Conservation (phyloP, 2,888 invertebrate genomes). For the Hirtodrosophila alboralis region DNA sequence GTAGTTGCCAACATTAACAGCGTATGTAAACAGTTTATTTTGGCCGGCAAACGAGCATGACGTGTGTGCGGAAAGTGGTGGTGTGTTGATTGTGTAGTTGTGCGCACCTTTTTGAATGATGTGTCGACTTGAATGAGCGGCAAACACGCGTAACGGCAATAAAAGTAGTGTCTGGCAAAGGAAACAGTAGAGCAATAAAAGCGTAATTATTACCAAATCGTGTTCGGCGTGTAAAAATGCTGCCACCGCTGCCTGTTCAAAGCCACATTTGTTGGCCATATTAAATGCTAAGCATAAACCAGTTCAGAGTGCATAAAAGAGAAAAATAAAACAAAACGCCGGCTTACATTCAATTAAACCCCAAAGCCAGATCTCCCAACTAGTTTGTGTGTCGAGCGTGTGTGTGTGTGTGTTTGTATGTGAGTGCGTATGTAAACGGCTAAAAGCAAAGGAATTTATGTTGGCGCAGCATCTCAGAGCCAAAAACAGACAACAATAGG, state of each 20-base stretch:
- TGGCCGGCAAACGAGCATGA: slow-evolving; percentile 46
- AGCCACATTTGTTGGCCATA: slow-evolving; percentile 17
- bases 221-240: slow-evolving; percentile 45
- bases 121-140: slow-evolving; percentile 57
- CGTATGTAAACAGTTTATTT: slow-evolving; percentile 36
- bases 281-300: slow-evolving; percentile 51
- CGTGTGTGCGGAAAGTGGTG: slow-evolving; percentile 42
- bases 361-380: slow-evolving; percentile 52
- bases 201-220: slow-evolving; percentile 62
- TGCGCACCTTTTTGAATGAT: slow-evolving; percentile 68
- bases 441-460: slow-evolving; percentile 63
- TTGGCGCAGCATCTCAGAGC: slow-evolving; percentile 45
- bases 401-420: slow-evolving; percentile 22
- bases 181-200: slow-evolving; percentile 58
- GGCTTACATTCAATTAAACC: slow-evolving; percentile 62
- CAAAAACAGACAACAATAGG: slow-evolving; percentile 70
- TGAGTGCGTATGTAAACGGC: slow-evolving; percentile 36
- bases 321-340: slow-evolving; percentile 48
- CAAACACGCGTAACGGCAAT: slow-evolving; percentile 74
- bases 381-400: slow-evolving; percentile 43
- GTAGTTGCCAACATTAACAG: slow-evolving; percentile 12
- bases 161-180: slow-evolving; percentile 34
- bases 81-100: slow-evolving; percentile 19
- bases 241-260: slow-evolving; percentile 14
- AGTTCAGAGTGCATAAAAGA: slow-evolving; percentile 55